phyloP scores from a whole-genome alignment of 2,113 vertebrate genomes.

The Narcine bancroftii region DNA sequence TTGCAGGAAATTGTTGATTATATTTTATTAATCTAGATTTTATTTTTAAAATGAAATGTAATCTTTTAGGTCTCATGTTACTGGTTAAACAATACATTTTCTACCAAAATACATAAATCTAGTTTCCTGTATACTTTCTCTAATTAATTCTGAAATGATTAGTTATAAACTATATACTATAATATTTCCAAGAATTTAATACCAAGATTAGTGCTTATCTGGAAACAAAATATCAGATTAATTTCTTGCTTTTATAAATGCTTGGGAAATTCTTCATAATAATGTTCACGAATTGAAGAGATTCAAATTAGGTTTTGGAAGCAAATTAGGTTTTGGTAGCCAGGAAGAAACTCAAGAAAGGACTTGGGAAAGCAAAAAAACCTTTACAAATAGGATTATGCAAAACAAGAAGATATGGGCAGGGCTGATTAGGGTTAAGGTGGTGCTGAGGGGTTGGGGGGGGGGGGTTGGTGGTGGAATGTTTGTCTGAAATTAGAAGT shows the following conservation, averaged over 20 bases:
- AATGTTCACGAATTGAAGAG: background rate
- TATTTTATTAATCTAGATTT: background rate
- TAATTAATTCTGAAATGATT: background rate
- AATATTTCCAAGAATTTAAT: background rate
- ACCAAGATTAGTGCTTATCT: background rate
- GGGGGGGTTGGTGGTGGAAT: no score
- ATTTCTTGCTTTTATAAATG: background rate
- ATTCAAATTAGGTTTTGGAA: background rate
- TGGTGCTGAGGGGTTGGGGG: no score
- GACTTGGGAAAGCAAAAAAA: no score
- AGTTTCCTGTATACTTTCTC: background rate
- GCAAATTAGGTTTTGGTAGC: background rate
- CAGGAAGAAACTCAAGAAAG: background rate
- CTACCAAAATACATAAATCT: background rate
- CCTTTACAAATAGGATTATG: no score
- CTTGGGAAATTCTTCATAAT: background rate
- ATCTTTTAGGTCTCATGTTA: background rate
- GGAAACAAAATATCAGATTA: background rate
- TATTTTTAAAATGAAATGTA: constrained; percentile 1
- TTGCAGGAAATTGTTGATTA: background rate
- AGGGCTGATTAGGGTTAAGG: no score
- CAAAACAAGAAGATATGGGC: no score
- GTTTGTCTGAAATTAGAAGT: no score
- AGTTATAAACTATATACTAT: background rate
- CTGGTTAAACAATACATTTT: background rate